A percentile compares a stretch with the other conserved stretches of the same genome.
Conservation (phyloP, 2,113 vertebrate species). For the Syrmaticus mikado region DNA sequence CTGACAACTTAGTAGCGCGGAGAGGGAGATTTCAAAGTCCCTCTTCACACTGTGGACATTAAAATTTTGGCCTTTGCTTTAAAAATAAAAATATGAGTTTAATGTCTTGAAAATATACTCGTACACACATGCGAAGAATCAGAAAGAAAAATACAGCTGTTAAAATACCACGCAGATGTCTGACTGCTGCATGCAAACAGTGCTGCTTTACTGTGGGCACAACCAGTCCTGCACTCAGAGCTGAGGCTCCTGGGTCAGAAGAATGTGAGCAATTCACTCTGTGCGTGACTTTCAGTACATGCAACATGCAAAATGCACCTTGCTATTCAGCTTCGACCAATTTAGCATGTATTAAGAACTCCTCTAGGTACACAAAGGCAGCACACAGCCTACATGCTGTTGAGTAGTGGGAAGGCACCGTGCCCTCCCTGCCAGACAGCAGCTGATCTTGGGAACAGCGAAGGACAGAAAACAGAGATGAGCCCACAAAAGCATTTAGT, state of each 20-base stretch:
- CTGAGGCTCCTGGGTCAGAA: background rate
- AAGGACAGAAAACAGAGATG: conserved; percentile 24
- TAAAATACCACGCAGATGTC: conserved; percentile 5
- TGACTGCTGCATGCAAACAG: conserved; percentile 4
- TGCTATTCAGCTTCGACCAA: conserved; percentile 14
- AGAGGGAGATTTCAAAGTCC: background rate
- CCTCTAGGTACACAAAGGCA: conserved; percentile 35
- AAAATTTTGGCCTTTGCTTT: background rate
- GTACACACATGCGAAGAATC: background rate
- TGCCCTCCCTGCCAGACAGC: background rate
- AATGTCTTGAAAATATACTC: background rate
- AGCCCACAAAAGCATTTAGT: background rate
- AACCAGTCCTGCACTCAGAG: background rate
- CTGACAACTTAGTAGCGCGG: background rate
- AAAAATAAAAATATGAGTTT: conserved; percentile 36
- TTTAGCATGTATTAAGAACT: conserved; percentile 33
- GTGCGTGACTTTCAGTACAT: conserved; percentile 35
- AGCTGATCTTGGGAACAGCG: background rate
- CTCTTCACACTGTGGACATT: background rate
- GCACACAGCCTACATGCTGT: background rate
- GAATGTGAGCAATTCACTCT: background rate
- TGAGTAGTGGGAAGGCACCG: conserved; percentile 15
- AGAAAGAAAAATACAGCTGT: background rate
- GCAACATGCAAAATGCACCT: background rate
- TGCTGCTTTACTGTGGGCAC: conserved; percentile 1